Percentiles rank a stretch among this genome's conserved stretches.
Evolutionary conservation across 2,113 vertebrate genomes (phyloP).

Genomic region (Anolis carolinensis): DNA sequence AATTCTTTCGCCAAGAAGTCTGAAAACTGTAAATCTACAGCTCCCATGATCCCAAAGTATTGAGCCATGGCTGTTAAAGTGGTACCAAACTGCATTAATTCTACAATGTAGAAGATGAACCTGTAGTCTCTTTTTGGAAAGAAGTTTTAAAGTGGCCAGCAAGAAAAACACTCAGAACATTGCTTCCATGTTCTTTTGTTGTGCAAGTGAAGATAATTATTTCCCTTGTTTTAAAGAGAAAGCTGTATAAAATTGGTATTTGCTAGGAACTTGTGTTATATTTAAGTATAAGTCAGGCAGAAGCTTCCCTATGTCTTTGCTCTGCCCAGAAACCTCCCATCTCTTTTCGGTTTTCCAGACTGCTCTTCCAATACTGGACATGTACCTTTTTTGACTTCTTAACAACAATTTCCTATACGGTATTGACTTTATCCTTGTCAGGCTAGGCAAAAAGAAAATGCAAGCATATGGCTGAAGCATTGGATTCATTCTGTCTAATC

Average conservation of each 20-base stretch:
- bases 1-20: no score
- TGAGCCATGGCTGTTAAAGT: no score
- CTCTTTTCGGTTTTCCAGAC: neutral
- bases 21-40: no score
- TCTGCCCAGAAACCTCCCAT: neutral
- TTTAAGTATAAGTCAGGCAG: neutral
- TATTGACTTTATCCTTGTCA: neutral
- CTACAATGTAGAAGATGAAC: no score
- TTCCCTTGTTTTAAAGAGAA: neutral
- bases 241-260: neutral
- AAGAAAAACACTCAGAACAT: no score
- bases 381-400: neutral
- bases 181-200: neutral
- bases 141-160: no score
- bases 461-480: neutral
- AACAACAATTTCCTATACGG: neutral
- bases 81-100: no score
- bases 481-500: conserved; percentile 34
- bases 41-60: no score
- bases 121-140: no score
- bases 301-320: neutral
- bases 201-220: neutral
- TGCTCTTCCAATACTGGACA: neutral
- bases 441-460: neutral
- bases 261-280: neutral